A percentile compares a stretch with the other conserved stretches of the same genome.
Evolutionary conservation across 2,797 vertebrate genomes (phyloP).

Genomic region (Propithecus perrieri): DNA sequence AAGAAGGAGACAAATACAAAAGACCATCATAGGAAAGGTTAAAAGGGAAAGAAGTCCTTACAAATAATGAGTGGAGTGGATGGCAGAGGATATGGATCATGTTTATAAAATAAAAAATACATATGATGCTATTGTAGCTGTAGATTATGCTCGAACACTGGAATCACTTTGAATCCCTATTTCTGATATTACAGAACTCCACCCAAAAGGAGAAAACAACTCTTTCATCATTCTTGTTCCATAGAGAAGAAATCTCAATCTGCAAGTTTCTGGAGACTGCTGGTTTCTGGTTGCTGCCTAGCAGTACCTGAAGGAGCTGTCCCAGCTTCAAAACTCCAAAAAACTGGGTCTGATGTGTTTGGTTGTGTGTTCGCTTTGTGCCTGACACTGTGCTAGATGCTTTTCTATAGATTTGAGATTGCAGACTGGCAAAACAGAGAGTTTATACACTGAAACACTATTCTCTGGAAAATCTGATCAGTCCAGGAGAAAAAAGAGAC

Average conservation of each 20-base stretch:
- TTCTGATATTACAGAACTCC: constrained; percentile 28
- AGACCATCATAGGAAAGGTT: neutral
- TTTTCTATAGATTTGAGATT: neutral
- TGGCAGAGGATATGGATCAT: neutral
- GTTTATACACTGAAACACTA: neutral
- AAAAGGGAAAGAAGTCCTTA: neutral
- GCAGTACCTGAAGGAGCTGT: neutral
- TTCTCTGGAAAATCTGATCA: neutral
- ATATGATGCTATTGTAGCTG: neutral
- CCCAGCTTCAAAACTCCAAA: neutral
- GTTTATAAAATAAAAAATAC: neutral
- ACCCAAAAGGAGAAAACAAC: neutral
- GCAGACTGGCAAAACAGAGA: neutral
- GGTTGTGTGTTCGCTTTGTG: neutral
- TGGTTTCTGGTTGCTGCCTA: neutral
- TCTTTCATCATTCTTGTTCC: neutral
- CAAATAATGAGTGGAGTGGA: neutral
- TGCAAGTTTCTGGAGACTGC: neutral
- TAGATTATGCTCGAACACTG: neutral
- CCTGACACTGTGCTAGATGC: neutral
- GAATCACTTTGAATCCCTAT: neutral
- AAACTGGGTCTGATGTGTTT: neutral
- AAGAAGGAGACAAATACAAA: neutral
- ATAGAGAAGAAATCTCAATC: neutral
- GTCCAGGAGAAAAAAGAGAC: neutral